A percentile compares a stretch with the other conserved stretches of the same genome.
Evolutionary conservation across 92 coral and sea anemone species (phyloP).

Genomic region (Pocillopora meandrina): DNA sequence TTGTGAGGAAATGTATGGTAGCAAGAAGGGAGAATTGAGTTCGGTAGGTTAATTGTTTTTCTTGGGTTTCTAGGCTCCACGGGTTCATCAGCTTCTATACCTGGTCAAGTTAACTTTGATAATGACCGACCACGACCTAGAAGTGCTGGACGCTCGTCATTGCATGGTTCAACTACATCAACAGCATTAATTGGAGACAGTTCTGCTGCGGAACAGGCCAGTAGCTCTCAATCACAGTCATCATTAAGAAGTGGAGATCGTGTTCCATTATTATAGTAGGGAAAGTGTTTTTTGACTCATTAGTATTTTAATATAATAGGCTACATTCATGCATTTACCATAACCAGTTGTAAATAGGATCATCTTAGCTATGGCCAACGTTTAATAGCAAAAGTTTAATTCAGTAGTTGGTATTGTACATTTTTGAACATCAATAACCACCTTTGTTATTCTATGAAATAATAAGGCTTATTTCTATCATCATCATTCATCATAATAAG

Average conservation of each 20-base stretch:
- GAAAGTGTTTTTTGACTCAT: not conserved
- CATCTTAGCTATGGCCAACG: too few relatives aligned
- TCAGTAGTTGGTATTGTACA: too few relatives aligned
- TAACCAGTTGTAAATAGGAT: too few relatives aligned
- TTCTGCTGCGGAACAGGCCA: slow-evolving; percentile 37
- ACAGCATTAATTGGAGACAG: slow-evolving; percentile 34
- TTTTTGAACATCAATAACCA: too few relatives aligned
- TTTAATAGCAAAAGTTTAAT: too few relatives aligned
- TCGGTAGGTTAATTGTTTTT: not conserved
- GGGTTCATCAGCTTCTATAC: slow-evolving; percentile 73
- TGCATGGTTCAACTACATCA: slow-evolving; percentile 22
- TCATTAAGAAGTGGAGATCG: slow-evolving; percentile 39
- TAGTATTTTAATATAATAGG: not conserved
- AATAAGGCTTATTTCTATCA: too few relatives aligned
- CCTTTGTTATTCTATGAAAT: too few relatives aligned
- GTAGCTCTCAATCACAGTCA: slow-evolving; percentile 42
- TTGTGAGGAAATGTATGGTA: too few relatives aligned
- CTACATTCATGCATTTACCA: not conserved
- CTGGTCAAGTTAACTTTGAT: slow-evolving; percentile 77
- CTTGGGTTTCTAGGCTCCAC: slow-evolving; percentile 46
- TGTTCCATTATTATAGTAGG: slow-evolving; percentile 14
- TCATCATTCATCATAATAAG: too few relatives aligned
- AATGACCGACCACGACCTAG: slow-evolving; percentile 31
- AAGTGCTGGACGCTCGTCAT: slow-evolving; percentile 15
- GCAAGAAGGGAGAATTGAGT: not conserved